phyloP scores from a whole-genome alignment of 2,888 invertebrate species.

The Prenolepis imparis region DNA sequence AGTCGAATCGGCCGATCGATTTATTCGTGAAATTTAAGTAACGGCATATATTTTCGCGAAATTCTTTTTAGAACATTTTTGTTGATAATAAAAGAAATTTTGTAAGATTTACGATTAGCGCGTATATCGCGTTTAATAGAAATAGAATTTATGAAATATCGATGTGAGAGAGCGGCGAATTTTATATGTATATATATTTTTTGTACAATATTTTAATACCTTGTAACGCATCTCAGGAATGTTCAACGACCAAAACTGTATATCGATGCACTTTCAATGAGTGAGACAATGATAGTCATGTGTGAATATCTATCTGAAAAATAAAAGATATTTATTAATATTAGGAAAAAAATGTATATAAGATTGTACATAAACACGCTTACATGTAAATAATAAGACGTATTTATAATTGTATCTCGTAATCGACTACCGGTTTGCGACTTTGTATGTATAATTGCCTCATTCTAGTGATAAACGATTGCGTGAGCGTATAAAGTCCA shows the following conservation, averaged over 20 bases:
- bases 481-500: conserved; percentile 38
- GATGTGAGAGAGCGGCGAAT: neutral
- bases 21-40: neutral
- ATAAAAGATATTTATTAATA: conserved; percentile 73
- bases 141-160: neutral
- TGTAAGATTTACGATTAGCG: neutral
- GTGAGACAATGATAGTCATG: conserved; percentile 81
- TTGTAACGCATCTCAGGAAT: conserved; percentile 63
- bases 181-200: neutral
- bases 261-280: conserved; percentile 64
- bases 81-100: conserved; percentile 9
- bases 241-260: conserved; percentile 51
- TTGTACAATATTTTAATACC: conserved; percentile 24
- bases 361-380: conserved; percentile 30
- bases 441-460: neutral
- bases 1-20: neutral
- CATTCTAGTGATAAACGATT: conserved; percentile 33
- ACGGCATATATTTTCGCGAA: neutral
- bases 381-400: conserved; percentile 64
- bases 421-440: conserved; percentile 15
- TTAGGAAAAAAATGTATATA: conserved; percentile 56
- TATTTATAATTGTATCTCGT: conserved; percentile 26
- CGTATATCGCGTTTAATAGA: neutral
- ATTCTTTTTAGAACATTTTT: neutral
- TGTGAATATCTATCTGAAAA: conserved; percentile 77